phyloP scores from a whole-genome alignment of 1,140 invertebrate species.

The Vanessa tameamea region DNA sequence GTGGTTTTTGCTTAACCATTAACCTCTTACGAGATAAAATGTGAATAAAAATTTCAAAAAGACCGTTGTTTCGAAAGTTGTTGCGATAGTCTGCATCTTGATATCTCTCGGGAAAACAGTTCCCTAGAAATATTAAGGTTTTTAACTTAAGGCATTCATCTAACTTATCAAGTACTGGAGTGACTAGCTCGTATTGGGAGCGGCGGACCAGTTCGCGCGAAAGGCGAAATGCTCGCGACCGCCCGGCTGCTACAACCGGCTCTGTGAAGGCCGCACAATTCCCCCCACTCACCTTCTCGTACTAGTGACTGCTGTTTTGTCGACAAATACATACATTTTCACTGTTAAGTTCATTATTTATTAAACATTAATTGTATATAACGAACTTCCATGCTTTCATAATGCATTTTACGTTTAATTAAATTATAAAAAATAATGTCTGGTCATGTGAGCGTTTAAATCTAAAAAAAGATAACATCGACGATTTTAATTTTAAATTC shows the following conservation, averaged over 20 bases:
- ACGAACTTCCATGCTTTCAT: background rate
- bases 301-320: constrained; percentile 62
- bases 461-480: constrained; percentile 18
- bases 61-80: background rate
- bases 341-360: constrained; percentile 10
- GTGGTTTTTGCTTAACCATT: too few species aligned
- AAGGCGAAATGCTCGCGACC: constrained; percentile 76
- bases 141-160: constrained; percentile 3
- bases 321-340: constrained; percentile 48
- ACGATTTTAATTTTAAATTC: constrained; percentile 39
- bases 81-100: background rate
- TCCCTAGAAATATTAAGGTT: background rate
- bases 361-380: background rate
- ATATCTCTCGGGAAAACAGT: background rate
- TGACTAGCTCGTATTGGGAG: constrained; percentile 56
- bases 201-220: constrained; percentile 71
- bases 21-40: background rate
- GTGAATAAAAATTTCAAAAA: background rate
- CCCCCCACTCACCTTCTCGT: constrained; percentile 56
- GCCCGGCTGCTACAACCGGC: constrained; percentile 73
- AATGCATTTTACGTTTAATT: background rate
- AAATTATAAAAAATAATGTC: background rate
- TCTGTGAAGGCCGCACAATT: constrained; percentile 71
- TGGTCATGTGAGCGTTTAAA: background rate
- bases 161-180: constrained; percentile 23